Conservation (phyloP, 2,888 invertebrate genomes). For the Netelia melanura region DNA sequence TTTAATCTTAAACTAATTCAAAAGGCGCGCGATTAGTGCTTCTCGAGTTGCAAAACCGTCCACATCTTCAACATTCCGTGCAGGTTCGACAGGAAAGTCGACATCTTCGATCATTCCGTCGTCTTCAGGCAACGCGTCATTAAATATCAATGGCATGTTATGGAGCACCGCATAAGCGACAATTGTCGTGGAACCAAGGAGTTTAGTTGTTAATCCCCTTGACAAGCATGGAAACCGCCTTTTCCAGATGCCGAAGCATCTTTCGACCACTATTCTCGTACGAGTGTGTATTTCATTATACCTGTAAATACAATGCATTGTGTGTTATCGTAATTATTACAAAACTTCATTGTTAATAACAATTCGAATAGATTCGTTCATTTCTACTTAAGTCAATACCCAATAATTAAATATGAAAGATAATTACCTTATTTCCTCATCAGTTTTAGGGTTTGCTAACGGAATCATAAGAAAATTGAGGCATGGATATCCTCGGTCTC, state of each 20-base stretch:
- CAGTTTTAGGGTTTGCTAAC: slow-evolving; percentile 52
- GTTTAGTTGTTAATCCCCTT: slow-evolving; percentile 56
- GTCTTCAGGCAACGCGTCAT: too few species aligned
- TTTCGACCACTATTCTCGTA: slow-evolving; percentile 63
- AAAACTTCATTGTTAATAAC: neutral
- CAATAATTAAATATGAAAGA: neutral
- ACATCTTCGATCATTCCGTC: too few species aligned
- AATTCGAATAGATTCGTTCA: neutral
- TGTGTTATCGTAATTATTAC: neutral
- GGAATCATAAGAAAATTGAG: slow-evolving; percentile 58
- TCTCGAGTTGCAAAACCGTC: too few species aligned
- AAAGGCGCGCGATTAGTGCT: too few species aligned
- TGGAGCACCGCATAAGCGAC: slow-evolving; percentile 65
- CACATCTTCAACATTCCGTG: too few species aligned
- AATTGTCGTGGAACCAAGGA: slow-evolving; percentile 60
- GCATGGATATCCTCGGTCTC: slow-evolving; percentile 65
- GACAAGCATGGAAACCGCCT: slow-evolving; percentile 63
- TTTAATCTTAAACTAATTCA: too few species aligned
- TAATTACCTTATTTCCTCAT: slow-evolving; percentile 48
- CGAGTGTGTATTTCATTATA: slow-evolving; percentile 51
- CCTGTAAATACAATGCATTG: neutral
- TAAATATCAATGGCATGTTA: slow-evolving; percentile 55
- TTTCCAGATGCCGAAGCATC: slow-evolving; percentile 67
- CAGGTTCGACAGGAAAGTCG: too few species aligned
- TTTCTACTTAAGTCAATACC: neutral